A percentile compares a stretch with the other conserved stretches of the same genome.
Conservation (phyloP, 1,140 invertebrate species). For the Daktulosphaira vitifoliae region DNA sequence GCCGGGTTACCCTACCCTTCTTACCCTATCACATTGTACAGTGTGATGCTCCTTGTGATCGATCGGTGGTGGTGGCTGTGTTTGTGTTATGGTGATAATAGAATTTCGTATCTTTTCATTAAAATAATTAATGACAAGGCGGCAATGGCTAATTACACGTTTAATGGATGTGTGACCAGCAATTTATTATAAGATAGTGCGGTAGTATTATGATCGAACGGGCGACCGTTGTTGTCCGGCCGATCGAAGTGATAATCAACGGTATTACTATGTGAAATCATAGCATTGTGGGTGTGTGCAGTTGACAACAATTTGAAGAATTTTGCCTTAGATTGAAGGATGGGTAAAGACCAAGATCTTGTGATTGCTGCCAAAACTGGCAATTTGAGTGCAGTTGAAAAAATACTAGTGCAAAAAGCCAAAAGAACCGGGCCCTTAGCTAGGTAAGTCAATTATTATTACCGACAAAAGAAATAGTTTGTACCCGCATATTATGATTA, state of each 20-base stretch:
- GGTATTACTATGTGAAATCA: neutral
- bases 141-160: neutral
- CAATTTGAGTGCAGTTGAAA: constrained; percentile 78
- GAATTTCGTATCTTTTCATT: no score
- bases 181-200: neutral
- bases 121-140: neutral
- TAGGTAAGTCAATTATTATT: no score
- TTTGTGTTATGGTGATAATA: neutral
- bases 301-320: neutral
- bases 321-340: constrained; percentile 43
- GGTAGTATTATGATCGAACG: neutral
- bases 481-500: no score
- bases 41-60: constrained; percentile 7
- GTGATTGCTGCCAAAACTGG: constrained; percentile 89
- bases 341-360: constrained; percentile 94
- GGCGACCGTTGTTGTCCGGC: neutral
- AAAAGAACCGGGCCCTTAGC: constrained; percentile 86
- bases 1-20: neutral
- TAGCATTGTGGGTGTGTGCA: neutral
- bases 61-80: constrained; percentile 3
- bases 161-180: neutral
- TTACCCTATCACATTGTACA: neutral
- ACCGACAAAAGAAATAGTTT: no score
- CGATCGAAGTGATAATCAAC: neutral
- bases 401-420: constrained; percentile 77